Evolutionary conservation across 2,113 vertebrate genomes (phyloP).

Genomic region (Panthera uncia): DNA sequence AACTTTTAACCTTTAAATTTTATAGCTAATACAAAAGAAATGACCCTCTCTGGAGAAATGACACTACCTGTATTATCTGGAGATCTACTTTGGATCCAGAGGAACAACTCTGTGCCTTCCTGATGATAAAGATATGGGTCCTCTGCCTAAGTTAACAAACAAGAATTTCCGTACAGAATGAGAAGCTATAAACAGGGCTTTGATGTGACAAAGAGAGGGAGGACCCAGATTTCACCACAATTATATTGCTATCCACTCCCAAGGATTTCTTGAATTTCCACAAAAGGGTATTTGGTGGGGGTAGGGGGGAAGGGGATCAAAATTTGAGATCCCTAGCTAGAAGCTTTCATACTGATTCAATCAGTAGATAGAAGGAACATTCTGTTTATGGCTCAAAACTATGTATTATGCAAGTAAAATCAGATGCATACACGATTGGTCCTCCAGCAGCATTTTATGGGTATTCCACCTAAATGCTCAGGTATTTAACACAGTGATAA

Average conservation of each 20-base stretch:
- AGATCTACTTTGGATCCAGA: neutral
- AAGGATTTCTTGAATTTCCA: conserved; percentile 30
- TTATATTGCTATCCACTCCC: neutral
- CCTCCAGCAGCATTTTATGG: neutral
- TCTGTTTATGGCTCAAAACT: conserved; percentile 30
- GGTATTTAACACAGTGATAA: conserved; percentile 27
- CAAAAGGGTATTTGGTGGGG: neutral
- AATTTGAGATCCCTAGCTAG: neutral
- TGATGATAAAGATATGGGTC: neutral
- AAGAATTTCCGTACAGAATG: neutral
- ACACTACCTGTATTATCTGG: neutral
- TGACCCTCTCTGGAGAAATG: neutral
- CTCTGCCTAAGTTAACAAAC: neutral
- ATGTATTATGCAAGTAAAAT: neutral
- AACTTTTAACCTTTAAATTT: neutral
- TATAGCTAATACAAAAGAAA: conserved; percentile 29
- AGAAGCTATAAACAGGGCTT: neutral
- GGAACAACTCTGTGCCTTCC: neutral
- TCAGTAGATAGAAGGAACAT: neutral
- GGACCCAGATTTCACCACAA: neutral
- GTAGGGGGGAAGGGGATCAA: neutral
- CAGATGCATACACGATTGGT: neutral
- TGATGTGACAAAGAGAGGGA: neutral
- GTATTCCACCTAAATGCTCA: neutral
- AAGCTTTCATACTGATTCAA: neutral